phyloP scores from a whole-genome alignment of 2,797 vertebrate species.

The Notolepis coatsorum region DNA sequence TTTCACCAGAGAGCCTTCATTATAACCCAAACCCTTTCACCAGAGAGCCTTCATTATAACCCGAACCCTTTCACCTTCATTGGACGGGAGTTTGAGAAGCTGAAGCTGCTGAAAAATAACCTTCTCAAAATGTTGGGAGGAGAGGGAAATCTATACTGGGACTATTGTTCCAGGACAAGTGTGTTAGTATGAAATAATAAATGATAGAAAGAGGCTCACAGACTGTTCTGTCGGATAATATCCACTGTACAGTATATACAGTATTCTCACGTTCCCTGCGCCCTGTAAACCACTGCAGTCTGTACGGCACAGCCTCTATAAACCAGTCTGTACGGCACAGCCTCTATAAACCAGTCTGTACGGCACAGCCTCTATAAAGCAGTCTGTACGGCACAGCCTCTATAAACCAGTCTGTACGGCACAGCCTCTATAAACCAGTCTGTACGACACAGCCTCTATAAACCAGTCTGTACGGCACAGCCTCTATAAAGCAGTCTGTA shows the following conservation, averaged over 20 bases:
- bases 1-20: conserved; percentile 76
- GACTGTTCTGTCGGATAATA: conserved; percentile 23
- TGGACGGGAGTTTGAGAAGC: conserved; percentile 66
- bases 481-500: too few relatives aligned
- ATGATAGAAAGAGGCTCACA: conserved; percentile 28
- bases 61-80: too few relatives aligned
- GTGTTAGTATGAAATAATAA: conserved; percentile 15
- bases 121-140: conserved; percentile 54
- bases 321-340: too few relatives aligned
- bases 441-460: too few relatives aligned
- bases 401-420: too few relatives aligned
- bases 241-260: conserved; percentile 15
- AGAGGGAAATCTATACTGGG: conserved; percentile 60
- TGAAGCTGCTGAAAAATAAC: conserved; percentile 62
- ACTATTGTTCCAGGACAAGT: conserved; percentile 60
- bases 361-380: too few relatives aligned
- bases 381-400: too few relatives aligned
- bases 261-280: neutral
- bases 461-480: too few relatives aligned
- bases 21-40: too few relatives aligned
- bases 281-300: conserved; percentile 39
- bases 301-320: conserved; percentile 6
- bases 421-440: too few relatives aligned
- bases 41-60: too few relatives aligned
- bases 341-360: too few relatives aligned